phyloP scores from a whole-genome alignment of 2,888 invertebrate species.

The Flexamia atlantica region DNA sequence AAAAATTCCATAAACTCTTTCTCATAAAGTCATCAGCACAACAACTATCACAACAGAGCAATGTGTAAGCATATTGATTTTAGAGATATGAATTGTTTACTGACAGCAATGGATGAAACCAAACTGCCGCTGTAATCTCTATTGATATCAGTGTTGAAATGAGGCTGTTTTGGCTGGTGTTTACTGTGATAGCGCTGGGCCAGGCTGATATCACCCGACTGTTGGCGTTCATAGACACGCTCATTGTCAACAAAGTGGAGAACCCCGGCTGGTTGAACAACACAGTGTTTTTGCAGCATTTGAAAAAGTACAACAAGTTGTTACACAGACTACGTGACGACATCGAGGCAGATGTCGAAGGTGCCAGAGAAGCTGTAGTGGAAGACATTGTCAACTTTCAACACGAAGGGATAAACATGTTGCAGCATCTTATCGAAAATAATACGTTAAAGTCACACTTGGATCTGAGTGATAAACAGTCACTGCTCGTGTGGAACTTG shows the following conservation, averaged over 20 bases:
- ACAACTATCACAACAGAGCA: no score
- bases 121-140: not conserved
- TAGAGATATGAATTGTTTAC: not conserved
- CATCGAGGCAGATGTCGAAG: not conserved
- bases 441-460: conserved; percentile 22
- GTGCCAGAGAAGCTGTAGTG: conserved; percentile 12
- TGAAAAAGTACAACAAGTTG: conserved; percentile 33
- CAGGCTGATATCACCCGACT: conserved; percentile 16
- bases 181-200: not conserved
- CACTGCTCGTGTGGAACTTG: conserved; percentile 34
- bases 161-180: conserved; percentile 18
- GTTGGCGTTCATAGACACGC: conserved; percentile 37
- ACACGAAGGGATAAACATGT: conserved; percentile 29
- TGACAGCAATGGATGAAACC: not conserved
- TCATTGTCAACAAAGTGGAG: conserved; percentile 35
- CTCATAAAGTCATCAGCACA: no score
- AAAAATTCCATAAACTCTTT: no score
- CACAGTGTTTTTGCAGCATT: not conserved
- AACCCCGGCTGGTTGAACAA: conserved; percentile 35
- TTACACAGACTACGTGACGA: conserved; percentile 34
- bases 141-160: conserved; percentile 13
- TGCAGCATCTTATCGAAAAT: conserved; percentile 12
- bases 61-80: not conserved
- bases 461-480: conserved; percentile 30
- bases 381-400: conserved; percentile 42